Base-by-base conservation (phyloP, 2,113 vertebrate genomes). In the Bujurquina vittata region DNA sequence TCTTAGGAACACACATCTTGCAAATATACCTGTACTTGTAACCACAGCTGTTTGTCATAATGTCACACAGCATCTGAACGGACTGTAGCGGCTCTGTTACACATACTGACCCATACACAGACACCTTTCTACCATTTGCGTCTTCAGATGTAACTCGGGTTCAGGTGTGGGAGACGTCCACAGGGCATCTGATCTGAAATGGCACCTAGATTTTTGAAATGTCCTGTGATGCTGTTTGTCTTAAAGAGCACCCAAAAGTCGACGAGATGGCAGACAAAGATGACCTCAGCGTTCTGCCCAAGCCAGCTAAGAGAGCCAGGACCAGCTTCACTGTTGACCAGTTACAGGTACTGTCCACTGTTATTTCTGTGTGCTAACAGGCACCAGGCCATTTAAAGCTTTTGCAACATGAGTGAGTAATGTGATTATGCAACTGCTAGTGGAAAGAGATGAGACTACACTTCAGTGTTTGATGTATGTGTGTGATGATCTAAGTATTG, bases 241-340 rank as follows among this genome's bases (percentile, higher is more conserved):
- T 55, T 67, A 6, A 40, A 99, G 98, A 97, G 87, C 97, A 97
- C 92, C 96, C 96, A 15, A 95, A 96, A 85, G 96, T 87, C 3
- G 96, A 97, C 90, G 97, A 96, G 1, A 85, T 96, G 54, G 88
- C 95, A 62, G 97, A 97, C 35, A 97, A 98, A 93, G 98, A 98
- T 0, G 80, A 95, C 94, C 79, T 97, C 43, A 82, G 79, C 33
- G 20, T 96, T 83, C 95, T 96, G 61, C 95, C 97, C 52, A 98
- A 97, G 87, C 98, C 98, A 86, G 96, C 97, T 49, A 99, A 99
- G 94, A 97, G 98, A 90, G 98, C 98, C 84, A 96, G 98, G 87
- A 99, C 98, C 79, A 99, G 97, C 95, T 99, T 99, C 94, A 99
- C 97, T 20, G 97, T 97, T 12, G 98, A 99, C 87, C 98, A 99